Conservation (phyloP, 2,113 vertebrate genomes). For the Phalacrocorax brasilianus region DNA sequence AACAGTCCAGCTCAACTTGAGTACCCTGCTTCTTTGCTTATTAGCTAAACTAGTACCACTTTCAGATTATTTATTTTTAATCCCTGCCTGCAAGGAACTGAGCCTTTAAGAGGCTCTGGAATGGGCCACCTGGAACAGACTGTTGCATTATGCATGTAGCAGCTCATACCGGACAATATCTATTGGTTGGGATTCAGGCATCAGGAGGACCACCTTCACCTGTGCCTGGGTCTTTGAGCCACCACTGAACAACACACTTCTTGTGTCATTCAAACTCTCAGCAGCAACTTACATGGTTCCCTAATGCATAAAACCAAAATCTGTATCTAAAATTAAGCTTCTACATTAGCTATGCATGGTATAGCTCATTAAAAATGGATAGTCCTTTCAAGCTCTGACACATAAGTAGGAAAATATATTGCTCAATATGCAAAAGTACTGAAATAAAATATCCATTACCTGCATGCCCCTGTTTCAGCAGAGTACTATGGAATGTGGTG, state of each 20-base stretch:
- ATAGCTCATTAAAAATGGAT: conserved; percentile 45
- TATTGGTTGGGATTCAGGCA: background rate
- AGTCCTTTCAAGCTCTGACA: conserved; percentile 16
- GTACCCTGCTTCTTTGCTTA: background rate
- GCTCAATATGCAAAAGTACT: background rate
- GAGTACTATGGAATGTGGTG: background rate
- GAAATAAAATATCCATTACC: conserved; percentile 9
- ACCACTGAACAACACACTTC: background rate
- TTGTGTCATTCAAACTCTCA: background rate
- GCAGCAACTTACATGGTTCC: background rate
- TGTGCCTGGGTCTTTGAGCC: background rate
- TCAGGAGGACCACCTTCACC: background rate
- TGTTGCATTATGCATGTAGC: background rate
- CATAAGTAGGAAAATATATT: background rate
- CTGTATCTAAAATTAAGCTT: background rate
- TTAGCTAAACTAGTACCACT: background rate
- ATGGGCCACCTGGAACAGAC: background rate
- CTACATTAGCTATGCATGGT: background rate
- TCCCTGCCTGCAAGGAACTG: background rate
- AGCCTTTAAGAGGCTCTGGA: background rate
- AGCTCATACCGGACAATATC: background rate
- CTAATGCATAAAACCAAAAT: background rate
- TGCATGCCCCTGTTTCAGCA: background rate
- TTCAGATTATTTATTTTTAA: conserved; percentile 15
- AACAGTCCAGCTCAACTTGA: background rate